Base-by-base conservation (phyloP, 2,797 vertebrate genomes). In the Vultur gryphus region DNA sequence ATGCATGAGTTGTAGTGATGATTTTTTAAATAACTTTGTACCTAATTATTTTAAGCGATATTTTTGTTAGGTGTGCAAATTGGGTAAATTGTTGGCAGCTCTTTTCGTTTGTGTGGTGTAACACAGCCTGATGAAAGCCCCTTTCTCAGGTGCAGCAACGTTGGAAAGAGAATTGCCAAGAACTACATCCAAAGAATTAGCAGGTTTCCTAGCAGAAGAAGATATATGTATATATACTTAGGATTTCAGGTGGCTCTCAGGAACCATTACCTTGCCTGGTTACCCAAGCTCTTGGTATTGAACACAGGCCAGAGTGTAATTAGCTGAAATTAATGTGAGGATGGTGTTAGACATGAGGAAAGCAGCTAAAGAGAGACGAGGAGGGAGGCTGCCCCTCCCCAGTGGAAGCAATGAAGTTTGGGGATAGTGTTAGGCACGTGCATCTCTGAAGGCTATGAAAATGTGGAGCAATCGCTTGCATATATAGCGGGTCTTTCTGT, bases 101-200 rank as follows among this genome's bases (percentile, higher is more conserved):
- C 76, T 73, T 77, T 79, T 35, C 6, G 9, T 35, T 51, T 66
- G n/a, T 24, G 31, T 62, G 13, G 62, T 20, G 6, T 87, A 70
- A 78, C 16, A 21, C 16, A 83, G 10, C 64, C 73, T 61, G 72
- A 69, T 70, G 48, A 91, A 76, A 70, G 41, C 7, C 3, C 6
- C 39, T 94, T 89, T 96, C 79, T 95, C 76, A 70, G 88, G 57
- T 72, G 72, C 48, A 94, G 70, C 31, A 49, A 0, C 39, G 82
- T 13, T 80, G 29, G 18, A 72, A 61, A 69, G 46, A 67, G 84
- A 71, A 59, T n/a, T 91, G 69, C 67, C 54, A 23, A 76, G 61
- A 58, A 20, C 39, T 87, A 11, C 28, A 54, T 48, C 16, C 85
- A 70, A 73, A 89, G 59, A 80, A 85, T 16, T 6, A 65, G 15